Conservation (phyloP, 2,797 vertebrate genomes). For the Moxostoma hubbsi region DNA sequence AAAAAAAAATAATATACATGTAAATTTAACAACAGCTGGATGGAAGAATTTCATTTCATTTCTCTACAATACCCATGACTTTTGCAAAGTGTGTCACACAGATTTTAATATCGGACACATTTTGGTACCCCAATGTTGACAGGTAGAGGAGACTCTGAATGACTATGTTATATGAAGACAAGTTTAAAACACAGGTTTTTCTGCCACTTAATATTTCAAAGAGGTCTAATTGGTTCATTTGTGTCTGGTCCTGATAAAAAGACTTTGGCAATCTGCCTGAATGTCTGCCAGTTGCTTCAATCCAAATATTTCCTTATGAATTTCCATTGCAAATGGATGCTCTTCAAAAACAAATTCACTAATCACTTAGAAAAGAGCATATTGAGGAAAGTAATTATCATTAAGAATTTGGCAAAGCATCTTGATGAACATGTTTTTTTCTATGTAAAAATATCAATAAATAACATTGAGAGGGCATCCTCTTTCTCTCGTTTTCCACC, state of each 20-base stretch:
- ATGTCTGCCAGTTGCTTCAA: slow-evolving; percentile 52
- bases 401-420: slow-evolving; percentile 80
- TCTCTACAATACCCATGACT: too few species aligned
- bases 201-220: slow-evolving; percentile 49
- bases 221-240: slow-evolving; percentile 53
- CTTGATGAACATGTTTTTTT: slow-evolving; percentile 70
- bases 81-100: too few species aligned
- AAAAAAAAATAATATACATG: too few species aligned
- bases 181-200: slow-evolving; percentile 4
- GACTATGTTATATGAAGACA: not conserved
- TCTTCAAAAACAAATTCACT: slow-evolving; percentile 75
- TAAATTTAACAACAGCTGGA: too few species aligned
- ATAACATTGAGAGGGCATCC: slow-evolving; percentile 78
- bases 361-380: slow-evolving; percentile 76
- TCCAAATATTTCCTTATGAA: slow-evolving; percentile 63
- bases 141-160: slow-evolving; percentile 52
- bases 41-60: too few species aligned
- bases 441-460: slow-evolving; percentile 68
- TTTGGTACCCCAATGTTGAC: too few species aligned
- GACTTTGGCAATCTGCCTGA: slow-evolving; percentile 54
- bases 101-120: too few species aligned
- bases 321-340: slow-evolving; percentile 73
- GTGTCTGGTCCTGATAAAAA: slow-evolving; percentile 50
- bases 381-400: slow-evolving; percentile 81
- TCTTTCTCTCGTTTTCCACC: slow-evolving; percentile 68